phyloP scores from a whole-genome alignment of 2,797 vertebrate genomes.

The Peromyscus attwateri region DNA sequence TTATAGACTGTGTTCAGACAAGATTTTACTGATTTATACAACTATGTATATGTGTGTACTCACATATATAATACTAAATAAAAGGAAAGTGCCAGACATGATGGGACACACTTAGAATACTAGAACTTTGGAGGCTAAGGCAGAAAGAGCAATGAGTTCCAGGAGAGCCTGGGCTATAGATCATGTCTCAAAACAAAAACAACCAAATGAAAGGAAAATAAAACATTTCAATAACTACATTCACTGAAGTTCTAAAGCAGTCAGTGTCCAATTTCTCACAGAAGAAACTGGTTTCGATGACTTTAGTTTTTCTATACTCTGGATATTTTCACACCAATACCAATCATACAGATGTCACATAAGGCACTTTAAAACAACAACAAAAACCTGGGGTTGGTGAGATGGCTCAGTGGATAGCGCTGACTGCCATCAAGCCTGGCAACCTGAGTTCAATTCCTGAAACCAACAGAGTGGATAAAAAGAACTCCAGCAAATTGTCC shows the following conservation, averaged over 20 bases:
- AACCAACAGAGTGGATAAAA: background rate
- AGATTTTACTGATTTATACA: background rate
- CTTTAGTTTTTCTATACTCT: background rate
- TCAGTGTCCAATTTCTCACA: background rate
- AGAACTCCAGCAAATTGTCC: background rate
- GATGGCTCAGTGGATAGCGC: background rate
- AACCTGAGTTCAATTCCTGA: background rate
- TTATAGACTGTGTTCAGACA: background rate
- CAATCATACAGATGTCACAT: background rate
- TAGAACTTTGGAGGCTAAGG: background rate
- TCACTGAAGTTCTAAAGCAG: constrained; percentile 1
- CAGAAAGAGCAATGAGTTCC: background rate
- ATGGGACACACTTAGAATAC: background rate
- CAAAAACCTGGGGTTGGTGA: background rate
- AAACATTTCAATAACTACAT: constrained; percentile 23
- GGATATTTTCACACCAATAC: constrained; percentile 24
- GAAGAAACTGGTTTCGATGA: constrained; percentile 10
- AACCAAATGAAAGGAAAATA: background rate
- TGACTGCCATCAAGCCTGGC: background rate
- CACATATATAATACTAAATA: background rate
- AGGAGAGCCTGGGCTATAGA: background rate
- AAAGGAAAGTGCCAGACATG: background rate
- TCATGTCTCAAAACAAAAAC: background rate
- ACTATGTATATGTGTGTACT: background rate
- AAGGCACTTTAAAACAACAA: background rate